Conservation (phyloP, 2,113 vertebrate genomes). For the Pachyramphus minor region DNA sequence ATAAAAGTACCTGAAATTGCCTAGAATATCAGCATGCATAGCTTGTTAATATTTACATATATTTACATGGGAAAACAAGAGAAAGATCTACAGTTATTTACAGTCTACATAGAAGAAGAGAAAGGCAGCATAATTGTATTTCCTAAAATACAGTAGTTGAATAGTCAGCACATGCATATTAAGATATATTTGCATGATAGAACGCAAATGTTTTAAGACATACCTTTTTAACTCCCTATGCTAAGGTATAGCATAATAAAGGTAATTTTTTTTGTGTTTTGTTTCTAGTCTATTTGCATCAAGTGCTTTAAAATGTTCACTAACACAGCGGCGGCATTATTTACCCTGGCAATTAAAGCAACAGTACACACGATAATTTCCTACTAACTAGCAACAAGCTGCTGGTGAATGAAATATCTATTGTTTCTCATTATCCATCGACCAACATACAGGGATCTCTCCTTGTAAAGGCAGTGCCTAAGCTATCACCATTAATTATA, state of each 20-base stretch:
- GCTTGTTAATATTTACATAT: slow-evolving; percentile 93
- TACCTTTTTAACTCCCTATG: slow-evolving; percentile 76
- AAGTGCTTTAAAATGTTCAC: slow-evolving; percentile 86
- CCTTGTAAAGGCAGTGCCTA: slow-evolving; percentile 79
- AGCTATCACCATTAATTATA: slow-evolving; percentile 86
- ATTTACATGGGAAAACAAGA: slow-evolving; percentile 89
- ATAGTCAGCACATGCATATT: slow-evolving; percentile 89
- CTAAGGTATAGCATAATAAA: slow-evolving; percentile 82
- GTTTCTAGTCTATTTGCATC: slow-evolving; percentile 84
- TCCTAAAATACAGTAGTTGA: slow-evolving; percentile 81
- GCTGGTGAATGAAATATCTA: slow-evolving; percentile 88
- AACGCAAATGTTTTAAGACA: slow-evolving; percentile 74
- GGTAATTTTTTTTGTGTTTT: slow-evolving; percentile 68
- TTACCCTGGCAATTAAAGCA: slow-evolving; percentile 88
- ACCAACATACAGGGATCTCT: slow-evolving; percentile 79
- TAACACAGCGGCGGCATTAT: slow-evolving; percentile 81
- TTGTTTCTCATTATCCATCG: slow-evolving; percentile 82
- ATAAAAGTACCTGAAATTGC: slow-evolving; percentile 99
- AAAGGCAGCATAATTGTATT: slow-evolving; percentile 83
- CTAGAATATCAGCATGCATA: slow-evolving; percentile 96
- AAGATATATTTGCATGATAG: slow-evolving; percentile 84
- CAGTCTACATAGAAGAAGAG: slow-evolving; percentile 85
- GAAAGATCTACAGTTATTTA: slow-evolving; percentile 85
- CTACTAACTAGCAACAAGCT: slow-evolving; percentile 85
- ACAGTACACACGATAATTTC: slow-evolving; percentile 82